phyloP scores from a whole-genome alignment of 2,113 vertebrate species.

The Alces alces region DNA sequence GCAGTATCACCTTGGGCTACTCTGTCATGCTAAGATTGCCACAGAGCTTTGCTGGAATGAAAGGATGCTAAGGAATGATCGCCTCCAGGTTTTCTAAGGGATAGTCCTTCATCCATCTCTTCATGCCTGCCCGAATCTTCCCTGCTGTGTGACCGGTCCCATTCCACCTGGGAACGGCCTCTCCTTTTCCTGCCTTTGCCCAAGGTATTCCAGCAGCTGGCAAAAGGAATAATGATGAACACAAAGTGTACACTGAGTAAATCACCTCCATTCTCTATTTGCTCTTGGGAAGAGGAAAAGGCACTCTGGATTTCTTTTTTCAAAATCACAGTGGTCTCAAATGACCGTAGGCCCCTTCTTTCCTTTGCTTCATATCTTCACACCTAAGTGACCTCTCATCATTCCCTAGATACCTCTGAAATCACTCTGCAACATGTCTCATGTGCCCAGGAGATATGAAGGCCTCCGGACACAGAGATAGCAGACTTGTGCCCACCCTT shows the following conservation, averaged over 20 bases:
- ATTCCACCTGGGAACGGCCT: not conserved
- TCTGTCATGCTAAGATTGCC: not conserved
- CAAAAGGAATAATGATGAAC: not conserved
- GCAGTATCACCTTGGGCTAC: not conserved
- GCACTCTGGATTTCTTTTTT: not conserved
- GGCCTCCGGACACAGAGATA: not conserved
- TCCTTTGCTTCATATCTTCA: not conserved
- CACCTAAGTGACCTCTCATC: not conserved
- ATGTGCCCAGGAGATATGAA: not conserved
- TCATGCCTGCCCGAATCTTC: not conserved
- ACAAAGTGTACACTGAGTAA: not conserved
- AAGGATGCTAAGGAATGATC: not conserved
- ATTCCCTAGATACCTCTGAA: not conserved
- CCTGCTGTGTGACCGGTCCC: not conserved
- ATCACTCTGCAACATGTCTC: not conserved
- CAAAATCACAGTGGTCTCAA: not conserved
- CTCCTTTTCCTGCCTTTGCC: conserved; percentile 30
- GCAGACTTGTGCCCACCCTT: not conserved
- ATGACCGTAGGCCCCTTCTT: not conserved
- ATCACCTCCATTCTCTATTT: not conserved
- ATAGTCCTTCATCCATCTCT: not conserved
- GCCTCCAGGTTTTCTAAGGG: not conserved
- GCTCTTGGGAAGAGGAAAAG: not conserved
- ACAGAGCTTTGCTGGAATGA: not conserved
- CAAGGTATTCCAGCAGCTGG: not conserved